Evolutionary conservation across 2,113 vertebrate genomes (phyloP).

Genomic region (Bucco capensis): DNA sequence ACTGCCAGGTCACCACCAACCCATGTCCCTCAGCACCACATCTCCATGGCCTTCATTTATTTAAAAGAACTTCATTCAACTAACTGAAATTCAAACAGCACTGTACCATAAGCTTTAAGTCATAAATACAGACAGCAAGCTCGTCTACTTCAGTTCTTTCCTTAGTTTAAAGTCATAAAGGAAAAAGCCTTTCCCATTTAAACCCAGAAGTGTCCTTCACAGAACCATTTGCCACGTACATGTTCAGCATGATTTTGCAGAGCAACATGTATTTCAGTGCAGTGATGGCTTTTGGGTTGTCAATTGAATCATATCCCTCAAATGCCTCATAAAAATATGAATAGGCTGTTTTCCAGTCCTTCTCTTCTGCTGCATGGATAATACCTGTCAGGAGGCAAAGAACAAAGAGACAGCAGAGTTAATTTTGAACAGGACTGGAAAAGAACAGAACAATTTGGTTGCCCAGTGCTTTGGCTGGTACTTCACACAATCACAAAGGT

Average conservation of each 20-base stretch:
- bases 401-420: background rate
- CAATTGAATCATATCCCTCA: slow-evolving; percentile 96
- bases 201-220: background rate
- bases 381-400: slow-evolving; percentile 84
- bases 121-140: background rate
- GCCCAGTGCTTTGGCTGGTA: background rate
- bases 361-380: slow-evolving; percentile 97
- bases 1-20: no score
- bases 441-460: background rate
- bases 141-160: background rate
- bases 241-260: slow-evolving; percentile 98
- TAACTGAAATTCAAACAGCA: background rate
- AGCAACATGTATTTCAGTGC: slow-evolving; percentile 99
- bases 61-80: no score
- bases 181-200: background rate
- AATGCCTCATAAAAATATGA: slow-evolving; percentile 99
- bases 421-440: background rate
- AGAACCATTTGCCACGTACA: slow-evolving; percentile 73
- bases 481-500: background rate
- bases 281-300: slow-evolving; percentile 93
- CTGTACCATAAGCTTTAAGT: background rate
- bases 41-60: no score
- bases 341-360: slow-evolving; percentile 99
- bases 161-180: background rate
- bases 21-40: no score